Percentiles rank a stretch among this genome's conserved stretches.
Evolutionary conservation across 2,113 vertebrate species (phyloP).

Genomic region (Tenrec ecaudatus): DNA sequence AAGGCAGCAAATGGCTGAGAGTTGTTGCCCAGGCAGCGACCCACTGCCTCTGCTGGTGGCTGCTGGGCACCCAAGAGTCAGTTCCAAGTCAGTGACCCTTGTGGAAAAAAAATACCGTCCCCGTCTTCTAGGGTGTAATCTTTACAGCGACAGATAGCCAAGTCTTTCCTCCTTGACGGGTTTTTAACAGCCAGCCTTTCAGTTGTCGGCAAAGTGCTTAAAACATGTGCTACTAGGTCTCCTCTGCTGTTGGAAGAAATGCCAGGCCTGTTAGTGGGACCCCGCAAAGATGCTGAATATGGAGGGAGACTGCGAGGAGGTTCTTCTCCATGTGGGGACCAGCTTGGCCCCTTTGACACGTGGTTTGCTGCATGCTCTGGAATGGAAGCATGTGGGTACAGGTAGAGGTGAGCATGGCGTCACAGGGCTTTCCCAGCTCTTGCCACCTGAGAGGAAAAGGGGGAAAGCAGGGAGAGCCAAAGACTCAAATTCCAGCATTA

Average conservation of each 20-base stretch:
- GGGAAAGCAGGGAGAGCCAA: neutral
- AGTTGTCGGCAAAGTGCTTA: neutral
- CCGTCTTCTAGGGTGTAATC: neutral
- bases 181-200: neutral
- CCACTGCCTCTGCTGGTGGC: neutral
- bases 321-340: fast-evolving
- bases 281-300: neutral
- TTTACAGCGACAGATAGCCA: neutral
- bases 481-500: neutral
- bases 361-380: fast-evolving
- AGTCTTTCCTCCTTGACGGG: neutral
- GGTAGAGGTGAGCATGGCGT: neutral
- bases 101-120: neutral
- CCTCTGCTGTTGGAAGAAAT: neutral
- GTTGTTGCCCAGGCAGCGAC: neutral
- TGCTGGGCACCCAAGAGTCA: neutral
- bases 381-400: neutral
- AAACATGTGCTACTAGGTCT: neutral
- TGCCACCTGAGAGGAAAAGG: neutral
- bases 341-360: neutral
- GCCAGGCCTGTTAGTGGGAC: neutral
- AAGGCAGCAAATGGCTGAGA: neutral
- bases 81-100: neutral
- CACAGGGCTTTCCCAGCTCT: neutral
- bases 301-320: neutral